Evolutionary conservation across 1,140 invertebrate genomes (phyloP).

Genomic region (Plectrocnemia conspersa): DNA sequence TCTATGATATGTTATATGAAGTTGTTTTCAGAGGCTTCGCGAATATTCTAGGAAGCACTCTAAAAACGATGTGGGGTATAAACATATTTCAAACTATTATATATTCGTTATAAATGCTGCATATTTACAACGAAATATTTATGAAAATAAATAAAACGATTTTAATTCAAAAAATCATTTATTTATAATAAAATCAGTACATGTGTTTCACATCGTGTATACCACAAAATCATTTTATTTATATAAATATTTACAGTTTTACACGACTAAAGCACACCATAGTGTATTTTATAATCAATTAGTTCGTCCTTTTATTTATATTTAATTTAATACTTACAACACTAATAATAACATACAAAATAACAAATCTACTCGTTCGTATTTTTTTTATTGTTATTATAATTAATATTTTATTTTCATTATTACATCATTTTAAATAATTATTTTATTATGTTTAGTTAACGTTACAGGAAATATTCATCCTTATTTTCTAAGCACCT

Average conservation of each 20-base stretch:
- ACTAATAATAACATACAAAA: conserved; percentile 27
- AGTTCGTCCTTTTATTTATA: conserved; percentile 13
- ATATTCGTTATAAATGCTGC: too few species aligned
- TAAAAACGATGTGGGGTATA: too few species aligned
- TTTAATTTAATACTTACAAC: conserved; percentile 18
- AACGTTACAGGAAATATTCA: too few species aligned
- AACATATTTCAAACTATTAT: too few species aligned
- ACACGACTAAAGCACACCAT: conserved; percentile 23
- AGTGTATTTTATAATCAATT: conserved; percentile 10
- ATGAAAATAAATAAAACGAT: neutral
- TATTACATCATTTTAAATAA: too few species aligned
- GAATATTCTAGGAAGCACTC: too few species aligned
- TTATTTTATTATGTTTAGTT: too few species aligned
- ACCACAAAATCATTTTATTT: conserved; percentile 11
- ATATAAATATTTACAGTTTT: conserved; percentile 21
- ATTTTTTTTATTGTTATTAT: too few species aligned
- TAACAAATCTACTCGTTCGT: conserved; percentile 29
- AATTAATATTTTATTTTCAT: too few species aligned
- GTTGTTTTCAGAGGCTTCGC: too few species aligned
- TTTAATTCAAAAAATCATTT: conserved; percentile 11
- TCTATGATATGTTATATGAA: too few species aligned
- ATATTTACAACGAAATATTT: too few species aligned
- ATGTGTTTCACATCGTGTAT: conserved; percentile 26
- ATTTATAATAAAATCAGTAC: conserved; percentile 35
- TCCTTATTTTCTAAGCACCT: conserved; percentile 17